Evolutionary conservation across 2,113 vertebrate species (phyloP), one percentile per base, ranked within the genome.

Genomic region (Hyperopisus bebe): DNA sequence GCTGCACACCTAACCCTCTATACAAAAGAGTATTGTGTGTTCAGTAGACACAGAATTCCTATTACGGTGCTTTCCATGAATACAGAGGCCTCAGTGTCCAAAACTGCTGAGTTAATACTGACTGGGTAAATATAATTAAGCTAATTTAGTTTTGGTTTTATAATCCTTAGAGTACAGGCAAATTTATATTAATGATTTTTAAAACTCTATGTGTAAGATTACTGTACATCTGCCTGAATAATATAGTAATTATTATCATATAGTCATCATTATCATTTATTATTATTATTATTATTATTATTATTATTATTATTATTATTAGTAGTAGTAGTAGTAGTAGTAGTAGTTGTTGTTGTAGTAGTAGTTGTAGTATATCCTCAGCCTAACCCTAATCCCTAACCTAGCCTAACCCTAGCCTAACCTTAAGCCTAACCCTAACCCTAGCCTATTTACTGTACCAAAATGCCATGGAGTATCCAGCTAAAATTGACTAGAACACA

Each of bases 1-100:
- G 27, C 44, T 31, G 31, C 66, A 13, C 21, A 88, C 31, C 74
- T 44, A 48, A 80, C 1, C 50, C 51, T 24, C 24, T 6, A 48
- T 42, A 90, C 87, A 90, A 90, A 70, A 77, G 90, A 2, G 87
- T 2, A 51, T 85, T 84, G 87, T 90, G 55, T 62, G 10, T n/a
- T 55, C 24, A 48, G 47, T 48, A 70, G 31, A 48, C 46, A 50
- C 39, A 15, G 55, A 51, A 13, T 48, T 80, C 24, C 77, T 83
- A 15, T 58, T 47, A 24, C 19, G 48, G 86, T 66, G 24, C 86
- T 35, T 62, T n/a, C 84, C 13, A 27, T 19, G 85, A 86, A 82
- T 50, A 55, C 58, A 87, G 47, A 31, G 24, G 27, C 86, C 42
- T 74, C 47, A 62, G 51, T 88, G 90, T 50, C 24, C 35, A 77